These are phyloP conservation scores for Acomys russatus DNA, from an alignment of 2,797 vertebrate species.

Conservation along the genomic window DNA sequence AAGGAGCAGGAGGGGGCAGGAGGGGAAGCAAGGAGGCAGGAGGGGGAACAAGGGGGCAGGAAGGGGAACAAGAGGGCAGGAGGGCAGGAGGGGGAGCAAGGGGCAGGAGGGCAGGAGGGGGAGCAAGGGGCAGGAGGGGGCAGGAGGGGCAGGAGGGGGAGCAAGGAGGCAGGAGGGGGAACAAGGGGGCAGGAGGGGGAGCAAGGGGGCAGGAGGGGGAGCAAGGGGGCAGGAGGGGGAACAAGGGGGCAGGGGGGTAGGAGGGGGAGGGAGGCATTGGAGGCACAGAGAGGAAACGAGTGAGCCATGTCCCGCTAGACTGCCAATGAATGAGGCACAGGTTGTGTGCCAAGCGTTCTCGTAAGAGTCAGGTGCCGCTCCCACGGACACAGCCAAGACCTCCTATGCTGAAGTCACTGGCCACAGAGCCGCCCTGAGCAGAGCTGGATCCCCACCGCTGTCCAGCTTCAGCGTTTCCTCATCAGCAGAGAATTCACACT, in stretches of 20 bases:
- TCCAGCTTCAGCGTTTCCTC: background rate
- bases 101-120: background rate
- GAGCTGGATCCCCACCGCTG: background rate
- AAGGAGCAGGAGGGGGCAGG: too few species aligned
- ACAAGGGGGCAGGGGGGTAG: too few species aligned
- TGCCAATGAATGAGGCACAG: background rate
- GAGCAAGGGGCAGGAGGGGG: background rate
- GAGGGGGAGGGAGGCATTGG: background rate
- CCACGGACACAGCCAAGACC: background rate
- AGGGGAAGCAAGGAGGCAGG: background rate
- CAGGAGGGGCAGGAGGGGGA: background rate
- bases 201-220: too few species aligned
- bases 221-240: too few species aligned
- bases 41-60: background rate
- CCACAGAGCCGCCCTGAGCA: background rate
- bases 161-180: background rate
- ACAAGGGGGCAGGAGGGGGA: background rate
- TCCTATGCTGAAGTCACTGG: background rate
- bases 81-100: background rate
- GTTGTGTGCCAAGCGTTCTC: background rate
- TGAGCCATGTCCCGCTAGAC: background rate
- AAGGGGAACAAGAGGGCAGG: background rate
- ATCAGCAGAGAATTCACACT: background rate
- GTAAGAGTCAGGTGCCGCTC: conserved; percentile 3
- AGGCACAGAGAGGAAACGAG: background rate